Percentiles rank a stretch among this genome's conserved stretches.
Evolutionary conservation across 2,113 vertebrate species (phyloP).

Genomic region (Rallus limicola): DNA sequence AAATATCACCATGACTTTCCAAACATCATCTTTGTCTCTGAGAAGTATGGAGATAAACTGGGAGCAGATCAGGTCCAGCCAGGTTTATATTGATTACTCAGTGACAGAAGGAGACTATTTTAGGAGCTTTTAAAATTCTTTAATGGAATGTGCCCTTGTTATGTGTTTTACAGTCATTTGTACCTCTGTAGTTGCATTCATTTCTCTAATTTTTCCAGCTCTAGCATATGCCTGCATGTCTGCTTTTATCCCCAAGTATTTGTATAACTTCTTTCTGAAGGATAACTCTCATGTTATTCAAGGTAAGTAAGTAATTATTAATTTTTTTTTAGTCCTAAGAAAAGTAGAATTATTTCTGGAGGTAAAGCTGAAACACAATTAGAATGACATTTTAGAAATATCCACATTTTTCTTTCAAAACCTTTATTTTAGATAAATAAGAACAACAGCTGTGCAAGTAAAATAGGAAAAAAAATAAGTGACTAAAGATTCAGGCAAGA

Average conservation of each 20-base stretch:
- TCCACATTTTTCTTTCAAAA: not conserved
- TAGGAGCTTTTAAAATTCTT: not conserved
- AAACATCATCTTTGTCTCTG: not conserved
- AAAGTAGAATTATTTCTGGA: not conserved
- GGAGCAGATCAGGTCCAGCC: not conserved
- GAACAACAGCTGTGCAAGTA: not conserved
- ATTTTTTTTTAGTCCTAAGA: not conserved
- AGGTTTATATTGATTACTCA: not conserved
- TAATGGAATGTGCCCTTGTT: not conserved
- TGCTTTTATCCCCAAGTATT: conserved; percentile 98
- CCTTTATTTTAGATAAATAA: not conserved
- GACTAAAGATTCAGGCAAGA: not conserved
- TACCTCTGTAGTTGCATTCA: not conserved
- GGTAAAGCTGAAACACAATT: not conserved
- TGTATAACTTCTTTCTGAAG: conserved; percentile 99
- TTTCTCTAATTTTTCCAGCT: conserved; percentile 77
- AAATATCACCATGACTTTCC: not conserved
- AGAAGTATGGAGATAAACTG: not conserved
- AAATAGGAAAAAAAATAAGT: not conserved
- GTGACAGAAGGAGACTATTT: not conserved
- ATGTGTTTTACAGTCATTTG: not conserved
- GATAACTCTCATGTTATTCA: conserved; percentile 99
- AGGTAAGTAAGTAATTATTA: conserved; percentile 78
- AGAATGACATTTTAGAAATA: not conserved
- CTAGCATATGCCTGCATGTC: conserved; percentile 98